These are phyloP conservation scores for Sminthurinus signatus DNA, from an alignment of 1,140 invertebrate species.

Conservation along the genomic window DNA sequence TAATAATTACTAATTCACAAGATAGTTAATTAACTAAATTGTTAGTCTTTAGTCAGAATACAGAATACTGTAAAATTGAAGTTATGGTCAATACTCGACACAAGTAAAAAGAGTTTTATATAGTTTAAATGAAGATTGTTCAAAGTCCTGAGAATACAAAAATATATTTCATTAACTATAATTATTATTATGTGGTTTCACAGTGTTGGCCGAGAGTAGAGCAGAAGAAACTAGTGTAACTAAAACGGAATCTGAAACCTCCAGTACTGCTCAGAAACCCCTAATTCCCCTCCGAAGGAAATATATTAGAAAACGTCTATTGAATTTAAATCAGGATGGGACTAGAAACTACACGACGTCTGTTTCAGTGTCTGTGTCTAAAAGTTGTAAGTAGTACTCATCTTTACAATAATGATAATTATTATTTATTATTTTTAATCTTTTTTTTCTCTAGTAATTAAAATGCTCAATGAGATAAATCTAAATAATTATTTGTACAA, in stretches of 20 bases:
- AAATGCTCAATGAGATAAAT: not conserved
- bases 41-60: too few species aligned
- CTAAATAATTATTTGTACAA: not conserved
- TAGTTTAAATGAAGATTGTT: too few species aligned
- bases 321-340: not conserved
- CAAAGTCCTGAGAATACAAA: too few species aligned
- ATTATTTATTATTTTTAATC: not conserved
- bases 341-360: not conserved
- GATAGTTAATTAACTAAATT: too few species aligned
- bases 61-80: too few species aligned
- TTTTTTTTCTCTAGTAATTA: not conserved
- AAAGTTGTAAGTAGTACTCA: not conserved
- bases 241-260: not conserved
- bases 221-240: not conserved
- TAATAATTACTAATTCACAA: too few species aligned
- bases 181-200: too few species aligned
- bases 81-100: too few species aligned
- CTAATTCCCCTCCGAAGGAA: not conserved
- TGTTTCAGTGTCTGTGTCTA: conserved; percentile 5
- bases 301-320: not conserved
- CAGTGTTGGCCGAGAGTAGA: too few species aligned
- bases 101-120: too few species aligned
- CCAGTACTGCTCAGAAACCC: not conserved
- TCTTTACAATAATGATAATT: too few species aligned
- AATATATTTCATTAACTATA: too few species aligned